Evolutionary conservation across 1,140 invertebrate species (phyloP).

Genomic region (Ptiloglossa arizonensis): DNA sequence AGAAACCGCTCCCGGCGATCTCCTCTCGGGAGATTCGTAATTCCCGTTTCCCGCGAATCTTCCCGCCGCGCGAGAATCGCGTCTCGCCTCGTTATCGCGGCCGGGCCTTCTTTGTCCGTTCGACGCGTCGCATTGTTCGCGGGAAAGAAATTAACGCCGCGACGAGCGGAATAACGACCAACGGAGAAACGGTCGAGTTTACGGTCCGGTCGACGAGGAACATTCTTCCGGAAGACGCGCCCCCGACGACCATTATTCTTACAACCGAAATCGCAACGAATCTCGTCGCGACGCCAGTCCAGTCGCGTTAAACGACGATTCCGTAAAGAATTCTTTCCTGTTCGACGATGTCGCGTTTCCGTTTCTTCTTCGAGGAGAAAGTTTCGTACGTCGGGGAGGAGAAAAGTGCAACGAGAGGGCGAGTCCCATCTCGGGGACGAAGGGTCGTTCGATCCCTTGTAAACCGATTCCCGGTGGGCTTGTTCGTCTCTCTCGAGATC

Average conservation of each 20-base stretch:
- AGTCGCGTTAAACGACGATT: no score
- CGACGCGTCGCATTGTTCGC: constrained; percentile 25
- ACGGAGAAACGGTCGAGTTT: constrained; percentile 38
- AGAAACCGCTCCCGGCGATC: background rate
- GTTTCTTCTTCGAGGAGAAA: no score
- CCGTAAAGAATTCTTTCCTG: no score
- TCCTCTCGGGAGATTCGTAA: background rate
- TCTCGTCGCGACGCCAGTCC: no score
- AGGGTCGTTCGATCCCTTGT: background rate
- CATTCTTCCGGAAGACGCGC: constrained; percentile 17
- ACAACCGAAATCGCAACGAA: no score
- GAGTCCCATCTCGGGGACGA: no score
- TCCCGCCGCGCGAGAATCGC: background rate
- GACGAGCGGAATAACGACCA: constrained; percentile 22
- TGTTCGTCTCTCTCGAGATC: background rate
- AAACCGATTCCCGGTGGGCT: background rate
- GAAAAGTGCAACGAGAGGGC: no score
- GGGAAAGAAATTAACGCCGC: constrained; percentile 36
- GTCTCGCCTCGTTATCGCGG: constrained; percentile 20
- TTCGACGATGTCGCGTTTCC: no score
- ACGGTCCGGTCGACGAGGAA: background rate
- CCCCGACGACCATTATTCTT: no score
- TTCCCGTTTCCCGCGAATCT: background rate
- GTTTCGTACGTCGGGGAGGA: no score
- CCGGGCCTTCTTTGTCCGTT: background rate